Conservation (phyloP, 2,113 vertebrate species). For the Halcyon senegalensis region DNA sequence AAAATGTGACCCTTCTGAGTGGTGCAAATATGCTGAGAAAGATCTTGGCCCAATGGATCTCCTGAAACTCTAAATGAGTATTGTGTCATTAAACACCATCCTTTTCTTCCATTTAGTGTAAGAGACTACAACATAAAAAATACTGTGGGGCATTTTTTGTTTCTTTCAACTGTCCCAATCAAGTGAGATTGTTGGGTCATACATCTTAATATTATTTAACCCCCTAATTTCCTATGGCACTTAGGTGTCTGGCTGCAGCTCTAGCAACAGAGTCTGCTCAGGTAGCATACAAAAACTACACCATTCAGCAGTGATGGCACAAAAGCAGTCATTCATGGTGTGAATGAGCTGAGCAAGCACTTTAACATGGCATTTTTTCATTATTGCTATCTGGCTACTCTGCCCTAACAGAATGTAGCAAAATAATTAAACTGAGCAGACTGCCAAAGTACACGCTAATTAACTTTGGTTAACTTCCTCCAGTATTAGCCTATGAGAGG, state of each 20-base stretch:
- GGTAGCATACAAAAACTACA: background rate
- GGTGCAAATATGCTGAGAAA: background rate
- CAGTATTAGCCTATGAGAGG: background rate
- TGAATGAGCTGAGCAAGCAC: background rate
- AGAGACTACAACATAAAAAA: background rate
- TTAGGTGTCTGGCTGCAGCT: background rate
- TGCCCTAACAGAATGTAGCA: background rate
- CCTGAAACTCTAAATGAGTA: background rate
- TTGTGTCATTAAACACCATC: fast-evolving
- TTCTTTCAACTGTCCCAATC: background rate
- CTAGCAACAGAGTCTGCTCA: background rate
- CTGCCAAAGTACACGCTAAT: constrained; percentile 40
- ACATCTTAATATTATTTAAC: background rate
- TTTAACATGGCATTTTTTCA: background rate
- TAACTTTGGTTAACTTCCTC: constrained; percentile 39
- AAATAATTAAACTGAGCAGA: constrained; percentile 43
- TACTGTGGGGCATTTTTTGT: fast-evolving
- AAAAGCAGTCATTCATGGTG: background rate
- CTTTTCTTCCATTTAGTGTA: background rate
- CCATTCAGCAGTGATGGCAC: background rate
- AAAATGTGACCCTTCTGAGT: background rate
- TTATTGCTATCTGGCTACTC: background rate
- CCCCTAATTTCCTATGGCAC: background rate
- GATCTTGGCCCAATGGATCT: fast-evolving
- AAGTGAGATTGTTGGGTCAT: background rate